A percentile compares a stretch with the other conserved stretches of the same genome.
Conservation (phyloP, 2,797 vertebrate species). For the Gouania willdenowi region DNA sequence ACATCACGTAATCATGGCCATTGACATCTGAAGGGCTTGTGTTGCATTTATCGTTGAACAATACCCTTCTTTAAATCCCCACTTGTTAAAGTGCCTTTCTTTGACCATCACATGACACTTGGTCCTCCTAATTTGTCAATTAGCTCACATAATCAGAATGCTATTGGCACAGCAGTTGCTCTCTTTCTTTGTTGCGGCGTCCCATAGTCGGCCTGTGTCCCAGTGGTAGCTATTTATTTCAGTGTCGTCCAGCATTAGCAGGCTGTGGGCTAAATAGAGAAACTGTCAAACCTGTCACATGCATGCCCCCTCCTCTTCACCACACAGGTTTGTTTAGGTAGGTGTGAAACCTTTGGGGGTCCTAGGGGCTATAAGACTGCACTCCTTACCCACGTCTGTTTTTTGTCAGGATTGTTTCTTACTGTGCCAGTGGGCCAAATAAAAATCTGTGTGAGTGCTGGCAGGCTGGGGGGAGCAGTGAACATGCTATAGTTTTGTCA, state of each 20-base stretch:
- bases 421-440: constrained; percentile 50
- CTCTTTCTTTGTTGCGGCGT: constrained; percentile 33
- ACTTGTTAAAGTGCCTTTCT: no score
- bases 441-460: constrained; percentile 53
- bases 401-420: constrained; percentile 67
- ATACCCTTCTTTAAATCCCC: no score
- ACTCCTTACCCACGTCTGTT: constrained; percentile 48
- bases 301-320: constrained; percentile 9
- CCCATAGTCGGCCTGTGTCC: constrained; percentile 46
- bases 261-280: constrained; percentile 65
- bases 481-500: constrained; percentile 52
- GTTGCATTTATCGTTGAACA: no score
- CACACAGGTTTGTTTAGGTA: constrained; percentile 20
- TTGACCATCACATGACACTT: constrained; percentile 21
- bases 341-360: constrained; percentile 47
- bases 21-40: no score
- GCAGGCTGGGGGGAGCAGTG: constrained; percentile 47
- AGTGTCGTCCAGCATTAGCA: constrained; percentile 52
- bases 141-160: constrained; percentile 48
- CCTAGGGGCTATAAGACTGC: constrained; percentile 48
- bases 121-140: constrained; percentile 46
- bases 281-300: constrained; percentile 70
- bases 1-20: no score
- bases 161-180: constrained; percentile 34
- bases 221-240: constrained; percentile 65